Evolutionary conservation across 30 jellyfish, hydroid and myxozoan genomes (phyloP).

Genomic region (Aurelia coerulea): DNA sequence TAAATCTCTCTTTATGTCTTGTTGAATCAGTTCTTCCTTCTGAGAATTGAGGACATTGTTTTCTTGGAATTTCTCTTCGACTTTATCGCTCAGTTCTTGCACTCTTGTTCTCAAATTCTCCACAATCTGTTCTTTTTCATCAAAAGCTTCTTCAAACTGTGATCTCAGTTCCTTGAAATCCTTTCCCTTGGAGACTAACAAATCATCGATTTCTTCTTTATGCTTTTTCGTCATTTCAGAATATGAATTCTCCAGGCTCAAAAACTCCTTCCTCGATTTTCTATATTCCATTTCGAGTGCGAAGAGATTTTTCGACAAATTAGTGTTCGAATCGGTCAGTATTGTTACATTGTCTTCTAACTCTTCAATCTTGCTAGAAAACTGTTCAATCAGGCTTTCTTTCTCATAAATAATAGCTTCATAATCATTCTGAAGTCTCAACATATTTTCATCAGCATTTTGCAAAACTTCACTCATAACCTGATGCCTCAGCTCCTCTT

Average conservation of each 20-base stretch:
- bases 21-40: conserved; percentile 43
- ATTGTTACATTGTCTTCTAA: conserved; percentile 2
- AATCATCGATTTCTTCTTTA: conserved; percentile 75
- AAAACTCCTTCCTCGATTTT: conserved; percentile 3
- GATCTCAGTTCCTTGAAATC: conserved; percentile 70
- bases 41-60: conserved; percentile 14
- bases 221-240: conserved; percentile 24
- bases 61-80: conserved; percentile 22
- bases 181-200: conserved; percentile 61
- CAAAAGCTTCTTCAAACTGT: conserved; percentile 79
- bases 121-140: conserved; percentile 65
- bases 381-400: conserved; percentile 52
- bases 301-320: conserved; percentile 27
- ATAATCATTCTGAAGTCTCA: conserved; percentile 43
- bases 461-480: conserved; percentile 28
- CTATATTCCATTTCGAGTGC: conserved; percentile 30
- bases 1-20: conserved; percentile 31
- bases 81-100: conserved; percentile 27
- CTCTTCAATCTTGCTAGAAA: conserved; percentile 29
- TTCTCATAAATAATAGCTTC: conserved; percentile 34
- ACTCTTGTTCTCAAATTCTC: conserved; percentile 60
- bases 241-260: neutral
- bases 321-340: conserved; percentile 39
- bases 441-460: conserved; percentile 59
- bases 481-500: conserved; percentile 45